Evolutionary conservation across 2,888 invertebrate species (phyloP), one percentile per base, ranked within the genome.

Genomic region (Leptopilina myrica): DNA sequence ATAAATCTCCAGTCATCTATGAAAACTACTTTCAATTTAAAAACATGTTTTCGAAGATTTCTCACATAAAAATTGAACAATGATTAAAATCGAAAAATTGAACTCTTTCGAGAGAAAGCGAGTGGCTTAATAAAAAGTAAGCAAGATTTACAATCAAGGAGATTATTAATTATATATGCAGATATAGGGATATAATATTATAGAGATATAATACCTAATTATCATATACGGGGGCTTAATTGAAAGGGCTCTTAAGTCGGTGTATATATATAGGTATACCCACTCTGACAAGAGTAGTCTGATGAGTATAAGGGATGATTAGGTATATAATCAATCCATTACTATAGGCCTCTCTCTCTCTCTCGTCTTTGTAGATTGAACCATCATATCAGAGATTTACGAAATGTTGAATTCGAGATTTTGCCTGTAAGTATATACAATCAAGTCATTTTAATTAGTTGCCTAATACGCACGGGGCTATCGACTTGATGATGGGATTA

Each of bases 361-460:
- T 56, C 73, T 73, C 26, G 69, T 77, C 73, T 79, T 77, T 64
- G 79, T 79, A 14, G 76, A 62, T 69, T 64, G 77, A 67, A 78
- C 81, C 78, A 75, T 59, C 78, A 75, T 33, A 33, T 59, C 76
- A 75, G 76, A 67, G 79, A 80, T 78, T 75, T 83, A 81, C 81
- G 80, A 79, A 69, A 49, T 9, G 49, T 78, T 75, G 73, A 49
- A 69, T 80, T 66, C 73, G 82, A 79, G 84, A 56, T 87, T 86
- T 84, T 84, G 84, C 85, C 84, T 84, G 84, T 73, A 73, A 73
- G 73, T 82, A 78, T 78, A 81, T 80, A 76, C 33, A 33, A 33
- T 81, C 81, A 78, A 86, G 83, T 85, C 84, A 84, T 88, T 88
- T 87, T 86, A 89, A 88, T 88, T 89, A 89, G 84, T 81, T 77